These are phyloP conservation scores for Rhaphigaster nebulosa DNA, from an alignment of 2,888 invertebrate species.

Conservation along the genomic window DNA sequence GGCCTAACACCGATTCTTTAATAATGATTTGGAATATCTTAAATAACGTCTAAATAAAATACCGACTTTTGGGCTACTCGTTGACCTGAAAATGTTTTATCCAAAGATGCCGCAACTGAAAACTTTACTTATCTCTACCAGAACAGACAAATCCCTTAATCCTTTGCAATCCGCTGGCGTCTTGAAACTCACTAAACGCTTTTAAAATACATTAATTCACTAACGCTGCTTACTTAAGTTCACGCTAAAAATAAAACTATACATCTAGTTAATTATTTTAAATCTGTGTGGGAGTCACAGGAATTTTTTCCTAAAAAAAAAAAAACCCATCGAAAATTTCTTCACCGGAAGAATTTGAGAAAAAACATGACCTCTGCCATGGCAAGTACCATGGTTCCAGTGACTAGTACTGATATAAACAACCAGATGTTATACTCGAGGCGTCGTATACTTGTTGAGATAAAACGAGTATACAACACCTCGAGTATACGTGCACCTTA, in stretches of 20 bases:
- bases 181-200: conserved; percentile 13
- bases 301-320: not conserved
- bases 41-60: not conserved
- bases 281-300: not conserved
- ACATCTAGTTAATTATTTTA: not conserved
- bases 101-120: not conserved
- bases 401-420: too few relatives aligned
- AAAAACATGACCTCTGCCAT: too few relatives aligned
- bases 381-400: too few relatives aligned
- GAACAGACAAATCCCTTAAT: conserved; percentile 32
- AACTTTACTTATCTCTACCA: not conserved
- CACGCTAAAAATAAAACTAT: not conserved
- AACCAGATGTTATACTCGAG: too few relatives aligned
- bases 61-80: not conserved
- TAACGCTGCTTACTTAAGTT: conserved; percentile 5
- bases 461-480: too few relatives aligned
- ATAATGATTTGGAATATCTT: too few relatives aligned
- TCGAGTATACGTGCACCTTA: too few relatives aligned
- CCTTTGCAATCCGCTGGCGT: not conserved
- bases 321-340: too few relatives aligned
- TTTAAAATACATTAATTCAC: conserved; percentile 21
- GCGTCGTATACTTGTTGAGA: too few relatives aligned
- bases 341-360: too few relatives aligned
- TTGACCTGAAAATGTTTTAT: not conserved
- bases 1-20: too few relatives aligned